These are phyloP conservation scores for Enteromius mattozi DNA, from an alignment of 2,797 vertebrate species.

Conservation along the genomic window DNA sequence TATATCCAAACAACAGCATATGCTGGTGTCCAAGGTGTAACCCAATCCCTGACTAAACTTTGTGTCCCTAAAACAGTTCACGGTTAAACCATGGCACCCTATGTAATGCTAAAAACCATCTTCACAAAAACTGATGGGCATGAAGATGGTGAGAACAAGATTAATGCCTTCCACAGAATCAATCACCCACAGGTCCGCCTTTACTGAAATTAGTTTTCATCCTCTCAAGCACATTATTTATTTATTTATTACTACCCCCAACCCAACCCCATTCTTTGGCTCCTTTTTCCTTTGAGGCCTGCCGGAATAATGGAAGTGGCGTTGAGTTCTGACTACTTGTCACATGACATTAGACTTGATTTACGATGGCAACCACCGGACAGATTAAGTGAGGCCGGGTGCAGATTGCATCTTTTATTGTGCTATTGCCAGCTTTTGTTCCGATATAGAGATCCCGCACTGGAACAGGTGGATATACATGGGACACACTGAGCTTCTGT, in stretches of 20 bases:
- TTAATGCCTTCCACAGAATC: conserved; percentile 61
- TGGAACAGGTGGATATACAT: conserved; percentile 6
- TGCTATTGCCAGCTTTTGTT: conserved; percentile 39
- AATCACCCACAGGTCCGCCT: conserved; percentile 61
- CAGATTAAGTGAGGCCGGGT: conserved; percentile 59
- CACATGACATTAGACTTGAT: conserved; percentile 65
- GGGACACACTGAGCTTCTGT: conserved; percentile 1
- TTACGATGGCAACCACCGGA: conserved; percentile 61
- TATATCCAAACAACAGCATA: not conserved
- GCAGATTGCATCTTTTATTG: conserved; percentile 57
- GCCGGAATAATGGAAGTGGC: conserved; percentile 63
- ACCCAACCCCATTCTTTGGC: conserved; percentile 33
- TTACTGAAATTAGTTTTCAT: conserved; percentile 63
- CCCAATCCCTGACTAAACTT: conserved; percentile 8
- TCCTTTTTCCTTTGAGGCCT: conserved; percentile 47
- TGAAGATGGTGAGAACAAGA: conserved; percentile 59
- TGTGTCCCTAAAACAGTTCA: conserved; percentile 22
- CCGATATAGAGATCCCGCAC: conserved; percentile 13
- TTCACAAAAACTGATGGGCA: conserved; percentile 54
- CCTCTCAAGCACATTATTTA: conserved; percentile 54
- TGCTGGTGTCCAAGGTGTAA: not conserved
- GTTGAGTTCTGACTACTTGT: conserved; percentile 64
- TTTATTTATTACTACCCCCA: conserved; percentile 56
- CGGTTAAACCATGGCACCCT: conserved; percentile 19
- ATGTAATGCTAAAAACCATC: conserved; percentile 42